Conservation (phyloP, 53 echinoderm and acorn worm genomes). For the Holothuria scabra region DNA sequence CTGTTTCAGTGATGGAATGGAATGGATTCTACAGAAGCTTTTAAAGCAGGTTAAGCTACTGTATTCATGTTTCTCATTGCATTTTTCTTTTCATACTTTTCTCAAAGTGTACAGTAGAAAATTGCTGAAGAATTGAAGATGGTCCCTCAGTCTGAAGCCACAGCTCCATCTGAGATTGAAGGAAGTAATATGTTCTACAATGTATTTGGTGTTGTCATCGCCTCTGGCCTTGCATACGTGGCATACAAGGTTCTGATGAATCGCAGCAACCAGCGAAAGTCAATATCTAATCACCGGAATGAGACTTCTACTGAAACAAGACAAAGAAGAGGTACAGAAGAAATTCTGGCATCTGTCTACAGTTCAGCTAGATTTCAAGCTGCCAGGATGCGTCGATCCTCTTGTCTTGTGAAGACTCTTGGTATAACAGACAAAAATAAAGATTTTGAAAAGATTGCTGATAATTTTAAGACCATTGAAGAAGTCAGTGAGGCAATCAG, state of each 20-base stretch:
- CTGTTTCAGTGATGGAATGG: too few species aligned
- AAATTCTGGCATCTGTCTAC: constrained; percentile 25
- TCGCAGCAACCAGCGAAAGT: neutral
- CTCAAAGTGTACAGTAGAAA: too few species aligned
- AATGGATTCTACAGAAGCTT: too few species aligned
- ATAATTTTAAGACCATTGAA: constrained; percentile 79
- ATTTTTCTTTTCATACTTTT: too few species aligned
- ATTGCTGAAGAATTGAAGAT: too few species aligned
- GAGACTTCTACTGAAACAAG: neutral
- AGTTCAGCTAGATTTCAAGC: constrained; percentile 35
- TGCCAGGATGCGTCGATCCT: constrained; percentile 4
- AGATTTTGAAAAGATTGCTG: constrained; percentile 71
- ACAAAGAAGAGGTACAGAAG: neutral
- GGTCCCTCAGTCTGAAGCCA: too few species aligned
- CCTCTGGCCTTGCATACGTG: neutral
- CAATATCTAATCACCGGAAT: too few species aligned
- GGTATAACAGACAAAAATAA: constrained; percentile 26
- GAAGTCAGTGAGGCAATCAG: constrained; percentile 87
- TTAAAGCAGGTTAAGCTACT: too few species aligned
- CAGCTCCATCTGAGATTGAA: too few species aligned
- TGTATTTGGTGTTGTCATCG: neutral
- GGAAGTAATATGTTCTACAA: neutral
- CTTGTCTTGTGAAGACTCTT: constrained; percentile 56
- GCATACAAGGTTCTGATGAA: neutral
- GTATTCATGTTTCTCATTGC: too few species aligned